Evolutionary conservation across 2,797 vertebrate genomes (phyloP), one percentile per base, ranked within the genome.

Genomic region (Hoplostethus atlanticus): DNA sequence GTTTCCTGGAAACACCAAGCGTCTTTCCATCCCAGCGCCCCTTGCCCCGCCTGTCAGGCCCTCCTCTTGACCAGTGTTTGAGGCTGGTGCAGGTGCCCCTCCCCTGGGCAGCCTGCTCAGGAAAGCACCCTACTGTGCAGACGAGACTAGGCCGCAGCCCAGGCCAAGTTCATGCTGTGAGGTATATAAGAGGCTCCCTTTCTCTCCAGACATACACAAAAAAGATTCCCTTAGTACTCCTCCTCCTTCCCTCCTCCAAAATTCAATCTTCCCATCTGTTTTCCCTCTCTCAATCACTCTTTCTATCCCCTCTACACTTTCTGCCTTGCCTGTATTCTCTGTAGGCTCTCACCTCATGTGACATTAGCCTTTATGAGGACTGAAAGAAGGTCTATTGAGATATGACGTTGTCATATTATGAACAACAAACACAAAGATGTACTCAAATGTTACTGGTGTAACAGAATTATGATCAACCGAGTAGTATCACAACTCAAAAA

Each of bases 71-170:
- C 85, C 93, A 93, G 90, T 92, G 91, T 94, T 83, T 87, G 90
- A 79, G 87, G 91, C 93, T 79, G 85, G 85, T 91, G 91, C 95
- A 96, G 95, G 95, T 96, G 94, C 95, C 95, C 95, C 95, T 95
- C 95, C 95, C 93, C 88, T 94, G 95, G 94, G 93, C 94, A 90
- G 90, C 84, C 92, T 42, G 75, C 89, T 94, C 94, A 95, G 95
- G 95, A 96, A 96, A 95, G 92, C 90, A 87, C 91, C 95, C 93
- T 68, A 81, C 93, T 91, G 94, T 64, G 91, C 65, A 92, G 95
- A 94, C 95, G 90, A 95, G 95, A 95, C 95, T 91, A 92, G 92
- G 91, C 94, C 85, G 73, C 87, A 84, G 90, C 84, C 87, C 17
- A 62, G 91, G 93, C 94, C 95, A 95, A 88, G 69, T 82, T 89